These are phyloP conservation scores for Myopa testacea DNA, from an alignment of 2,888 invertebrate species.

Conservation along the genomic window DNA sequence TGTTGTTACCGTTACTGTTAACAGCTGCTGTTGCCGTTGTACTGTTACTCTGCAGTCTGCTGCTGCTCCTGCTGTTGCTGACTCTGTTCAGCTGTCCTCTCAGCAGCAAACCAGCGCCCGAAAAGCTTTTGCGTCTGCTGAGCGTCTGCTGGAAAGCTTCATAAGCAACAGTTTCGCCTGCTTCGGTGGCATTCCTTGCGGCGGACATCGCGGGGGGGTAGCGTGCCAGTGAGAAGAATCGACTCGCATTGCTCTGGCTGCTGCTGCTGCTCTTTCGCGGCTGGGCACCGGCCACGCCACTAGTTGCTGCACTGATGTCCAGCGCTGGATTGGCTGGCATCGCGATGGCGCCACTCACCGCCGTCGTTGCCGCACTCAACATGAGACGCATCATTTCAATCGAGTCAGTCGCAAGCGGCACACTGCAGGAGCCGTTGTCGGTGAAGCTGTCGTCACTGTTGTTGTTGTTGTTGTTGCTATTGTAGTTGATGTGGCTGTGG, in stretches of 20 bases:
- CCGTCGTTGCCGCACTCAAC: slow-evolving; percentile 63
- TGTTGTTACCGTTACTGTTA: slow-evolving; percentile 42
- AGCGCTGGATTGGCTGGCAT: slow-evolving; percentile 28
- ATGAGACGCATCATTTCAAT: slow-evolving; percentile 65
- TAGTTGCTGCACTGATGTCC: slow-evolving; percentile 49
- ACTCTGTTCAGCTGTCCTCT: slow-evolving; percentile 31
- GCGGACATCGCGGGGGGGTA: slow-evolving; percentile 37
- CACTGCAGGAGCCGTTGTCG: slow-evolving; percentile 65
- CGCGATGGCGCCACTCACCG: slow-evolving; percentile 50
- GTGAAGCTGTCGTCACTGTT: slow-evolving; percentile 60
- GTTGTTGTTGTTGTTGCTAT: slow-evolving; percentile 10
- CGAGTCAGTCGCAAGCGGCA: slow-evolving; percentile 61
- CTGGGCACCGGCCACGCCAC: slow-evolving; percentile 43
- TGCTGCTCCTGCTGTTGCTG: slow-evolving; percentile 15
- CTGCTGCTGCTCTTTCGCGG: slow-evolving; percentile 21
- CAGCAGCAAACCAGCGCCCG: slow-evolving; percentile 45
- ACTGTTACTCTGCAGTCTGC: slow-evolving; percentile 47
- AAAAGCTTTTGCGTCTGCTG: slow-evolving; percentile 60
- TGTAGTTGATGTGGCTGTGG: slow-evolving; percentile 43
- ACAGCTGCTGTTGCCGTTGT: slow-evolving; percentile 46
- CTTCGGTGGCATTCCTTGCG: slow-evolving; percentile 34
- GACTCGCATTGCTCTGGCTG: slow-evolving; percentile 40
- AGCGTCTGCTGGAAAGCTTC: slow-evolving; percentile 61
- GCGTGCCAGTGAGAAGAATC: slow-evolving; percentile 32
- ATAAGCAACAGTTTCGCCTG: slow-evolving; percentile 63